Evolutionary conservation across 2,888 invertebrate genomes (phyloP), one percentile per base, ranked within the genome.

Genomic region (Papilio elwesi): DNA sequence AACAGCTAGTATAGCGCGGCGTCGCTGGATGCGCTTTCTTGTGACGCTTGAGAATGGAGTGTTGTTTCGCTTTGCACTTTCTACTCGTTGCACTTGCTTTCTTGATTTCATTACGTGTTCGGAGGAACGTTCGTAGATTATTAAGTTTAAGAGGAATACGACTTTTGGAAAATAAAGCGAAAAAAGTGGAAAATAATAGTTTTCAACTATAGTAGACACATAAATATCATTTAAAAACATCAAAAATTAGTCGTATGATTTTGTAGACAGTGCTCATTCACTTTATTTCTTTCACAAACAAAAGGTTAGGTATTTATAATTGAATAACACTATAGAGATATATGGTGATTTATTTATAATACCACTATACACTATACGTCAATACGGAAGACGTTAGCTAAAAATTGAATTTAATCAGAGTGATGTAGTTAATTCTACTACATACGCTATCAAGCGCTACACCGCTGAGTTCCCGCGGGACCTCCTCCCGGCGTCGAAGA

Each of bases 11-110:
- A 86, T 89, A 90, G 87, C 86, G 88, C 83, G 83, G 83, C 88
- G 89, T 90, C 91, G 92, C 91, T 92, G 91, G 89, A 92, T 92
- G 92, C 93, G 93, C 92, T 93, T 93, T 92, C 90, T 90, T 88
- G 82, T 82, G 81, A 82, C 80, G 76, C 74, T 78, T 76, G 76
- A 77, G 74, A 68, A 72, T 76, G 53, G 67, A 74, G 64, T 52
- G 72, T 68, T 66, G 68, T n/a, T n/a, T n/a, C 68, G 72, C 68
- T 68, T 68, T 64, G 43, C 72, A 68, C 72, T 64, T 67, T 63
- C 66, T 43, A 62, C 26, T 68, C 36, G 47, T 47, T 62, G 51
- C 15, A 43, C 49, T 69, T 52, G 70, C 70, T 68, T 67, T 67
- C 63, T 71, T 67, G 59, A 67, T 74, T 69, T 47, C 38, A 55